These are phyloP conservation scores for Megalops cyprinoides DNA, from an alignment of 2,797 vertebrate genomes.

Conservation along the genomic window DNA sequence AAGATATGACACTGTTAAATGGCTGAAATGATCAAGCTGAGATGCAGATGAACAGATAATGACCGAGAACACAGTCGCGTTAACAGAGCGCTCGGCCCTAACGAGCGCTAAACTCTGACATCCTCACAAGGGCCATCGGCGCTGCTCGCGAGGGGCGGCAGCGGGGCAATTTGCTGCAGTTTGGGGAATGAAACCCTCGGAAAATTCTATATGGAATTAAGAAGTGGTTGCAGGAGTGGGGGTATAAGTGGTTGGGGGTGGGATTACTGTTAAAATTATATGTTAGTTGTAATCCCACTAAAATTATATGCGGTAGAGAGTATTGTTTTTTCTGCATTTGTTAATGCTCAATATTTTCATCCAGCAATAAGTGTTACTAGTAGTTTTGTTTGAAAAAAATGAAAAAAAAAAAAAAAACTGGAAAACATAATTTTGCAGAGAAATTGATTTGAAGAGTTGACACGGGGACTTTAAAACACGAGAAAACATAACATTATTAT, in stretches of 20 bases:
- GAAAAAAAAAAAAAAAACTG: too few relatives aligned
- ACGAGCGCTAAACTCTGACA: slow-evolving; percentile 50
- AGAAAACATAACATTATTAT: too few relatives aligned
- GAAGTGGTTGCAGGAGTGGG: background rate
- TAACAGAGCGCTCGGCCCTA: slow-evolving; percentile 41
- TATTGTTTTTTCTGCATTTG: background rate
- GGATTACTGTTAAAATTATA: background rate
- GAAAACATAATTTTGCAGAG: too few relatives aligned
- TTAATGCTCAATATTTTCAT: background rate
- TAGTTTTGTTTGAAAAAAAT: background rate
- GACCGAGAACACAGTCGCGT: slow-evolving; percentile 45
- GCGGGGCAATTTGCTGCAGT: background rate
- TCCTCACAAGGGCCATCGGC: slow-evolving; percentile 38
- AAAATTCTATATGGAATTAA: slow-evolving; percentile 21
- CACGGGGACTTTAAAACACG: too few relatives aligned
- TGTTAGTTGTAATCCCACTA: background rate
- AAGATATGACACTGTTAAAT: slow-evolving; percentile 54
- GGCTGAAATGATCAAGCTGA: slow-evolving; percentile 49
- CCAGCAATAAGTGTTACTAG: background rate
- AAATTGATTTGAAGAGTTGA: too few relatives aligned
- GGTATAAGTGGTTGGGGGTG: background rate
- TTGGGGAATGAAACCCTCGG: background rate
- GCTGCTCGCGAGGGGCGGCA: background rate
- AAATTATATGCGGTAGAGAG: background rate
- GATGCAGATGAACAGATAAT: slow-evolving; percentile 55